Conservation (phyloP, 2,888 invertebrate genomes). For the Aelia acuminata region DNA sequence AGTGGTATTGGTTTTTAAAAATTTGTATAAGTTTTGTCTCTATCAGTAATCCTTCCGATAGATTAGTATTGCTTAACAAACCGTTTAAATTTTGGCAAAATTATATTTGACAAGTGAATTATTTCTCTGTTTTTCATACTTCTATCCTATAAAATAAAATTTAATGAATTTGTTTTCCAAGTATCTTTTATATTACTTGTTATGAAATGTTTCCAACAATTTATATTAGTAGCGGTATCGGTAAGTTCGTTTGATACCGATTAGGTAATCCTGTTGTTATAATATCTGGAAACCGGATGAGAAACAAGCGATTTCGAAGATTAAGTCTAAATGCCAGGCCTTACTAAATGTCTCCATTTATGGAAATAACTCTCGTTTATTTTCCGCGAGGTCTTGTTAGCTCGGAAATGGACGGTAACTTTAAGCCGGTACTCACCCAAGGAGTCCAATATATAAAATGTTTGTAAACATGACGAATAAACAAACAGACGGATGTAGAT, state of each 20-base stretch:
- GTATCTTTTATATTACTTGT: no score
- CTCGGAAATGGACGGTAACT: background rate
- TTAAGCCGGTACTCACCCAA: background rate
- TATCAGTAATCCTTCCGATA: no score
- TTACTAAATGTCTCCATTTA: constrained; percentile 46
- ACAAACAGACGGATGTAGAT: constrained; percentile 18
- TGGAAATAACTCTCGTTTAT: constrained; percentile 21
- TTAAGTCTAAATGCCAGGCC: constrained; percentile 40
- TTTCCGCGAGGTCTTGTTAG: background rate
- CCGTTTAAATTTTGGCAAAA: no score
- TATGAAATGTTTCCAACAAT: no score
- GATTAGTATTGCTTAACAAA: no score
- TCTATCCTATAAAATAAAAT: no score
- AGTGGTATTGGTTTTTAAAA: no score
- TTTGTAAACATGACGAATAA: background rate
- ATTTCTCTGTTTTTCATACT: no score
- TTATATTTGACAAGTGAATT: no score
- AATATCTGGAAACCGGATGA: background rate
- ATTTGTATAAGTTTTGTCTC: no score
- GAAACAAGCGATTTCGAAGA: background rate
- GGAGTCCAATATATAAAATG: no score
- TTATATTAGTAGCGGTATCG: background rate
- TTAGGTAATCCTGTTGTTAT: background rate
- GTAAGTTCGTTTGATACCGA: background rate
- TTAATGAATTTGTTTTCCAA: no score